Base-by-base conservation (phyloP, 2,888 invertebrate species). In the Andrena fulva region DNA sequence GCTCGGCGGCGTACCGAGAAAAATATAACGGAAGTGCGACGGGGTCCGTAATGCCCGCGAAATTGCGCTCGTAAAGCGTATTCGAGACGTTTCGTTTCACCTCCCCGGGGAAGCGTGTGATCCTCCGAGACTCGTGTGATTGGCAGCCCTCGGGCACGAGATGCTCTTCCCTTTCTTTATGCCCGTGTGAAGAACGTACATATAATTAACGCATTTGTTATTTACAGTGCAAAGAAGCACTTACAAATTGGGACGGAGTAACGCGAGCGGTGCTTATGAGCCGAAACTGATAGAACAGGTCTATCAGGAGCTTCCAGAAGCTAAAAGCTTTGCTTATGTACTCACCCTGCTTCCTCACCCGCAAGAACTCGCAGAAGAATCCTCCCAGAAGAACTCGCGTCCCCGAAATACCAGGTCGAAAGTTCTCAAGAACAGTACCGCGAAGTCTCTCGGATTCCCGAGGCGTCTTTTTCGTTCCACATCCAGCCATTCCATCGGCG, bases 1-100 rank as follows among this genome's bases (percentile, higher is more conserved):
- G 29, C 56, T 27, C 12, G 27, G 8, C 33, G 52, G 16, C 42
- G 16, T 66, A 56, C 71, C 20, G 75, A 78, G 71, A 81, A 66
- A 79, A 78, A 82, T 83, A 67, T 83, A 83, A 83, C 82, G 83
- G 82, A 83, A 82, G 63, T 62, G 75, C 24, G 42, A 71, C 54
- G 24, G 35, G 60, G 27, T 71, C 31, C 16, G 80, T 73, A 79
- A 80, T 79, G 67, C 54, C 69, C 74, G 73, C 82, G 80, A 76
- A 82, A 82, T 82, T 82, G 59, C 82, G 52, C 67, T 82, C 76
- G 80, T 81, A 68, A 82, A 76, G 63, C 35, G 69, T 66, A 74
- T 81, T 42, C 54, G 68, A 64, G 24, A n/a, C 29, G 69, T 71
- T 66, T 56, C 70, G 77, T 62, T 77, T 77, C 70, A 48, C 70